phyloP scores from a whole-genome alignment of 2,888 invertebrate species.

The Pediacus dermestoides region DNA sequence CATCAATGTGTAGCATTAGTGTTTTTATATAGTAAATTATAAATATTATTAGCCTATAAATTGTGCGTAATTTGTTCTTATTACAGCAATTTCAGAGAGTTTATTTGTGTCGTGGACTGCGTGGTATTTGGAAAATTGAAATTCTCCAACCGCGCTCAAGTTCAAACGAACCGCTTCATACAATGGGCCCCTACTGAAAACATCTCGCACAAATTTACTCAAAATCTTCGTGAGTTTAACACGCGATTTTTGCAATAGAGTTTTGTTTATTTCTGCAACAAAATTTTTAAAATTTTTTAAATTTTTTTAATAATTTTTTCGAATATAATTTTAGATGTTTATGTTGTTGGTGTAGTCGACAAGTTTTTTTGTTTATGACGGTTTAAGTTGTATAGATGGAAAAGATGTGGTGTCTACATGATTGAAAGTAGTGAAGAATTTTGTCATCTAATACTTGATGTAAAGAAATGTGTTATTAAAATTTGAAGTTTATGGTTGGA shows the following conservation, averaged over 20 bases:
- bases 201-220: slow-evolving; percentile 19
- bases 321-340: no score
- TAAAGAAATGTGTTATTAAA: neutral
- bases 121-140: slow-evolving; percentile 46
- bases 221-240: no score
- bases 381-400: no score
- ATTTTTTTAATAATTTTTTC: no score
- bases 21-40: slow-evolving; percentile 32
- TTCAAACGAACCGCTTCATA: slow-evolving; percentile 40
- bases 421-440: no score
- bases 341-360: no score
- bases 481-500: neutral
- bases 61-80: slow-evolving; percentile 46
- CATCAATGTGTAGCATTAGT: slow-evolving; percentile 1
- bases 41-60: slow-evolving; percentile 47
- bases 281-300: neutral
- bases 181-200: slow-evolving; percentile 11
- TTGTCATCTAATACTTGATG: no score
- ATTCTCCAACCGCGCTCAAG: slow-evolving; percentile 35
- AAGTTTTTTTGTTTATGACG: no score
- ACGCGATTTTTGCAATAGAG: slow-evolving; percentile 19
- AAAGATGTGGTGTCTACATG: no score
- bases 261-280: slow-evolving; percentile 10
- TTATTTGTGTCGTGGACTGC: slow-evolving; percentile 38
- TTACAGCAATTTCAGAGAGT: slow-evolving; percentile 42